Base-by-base conservation (phyloP, 2,888 invertebrate species). In the Lithophane leautieri region DNA sequence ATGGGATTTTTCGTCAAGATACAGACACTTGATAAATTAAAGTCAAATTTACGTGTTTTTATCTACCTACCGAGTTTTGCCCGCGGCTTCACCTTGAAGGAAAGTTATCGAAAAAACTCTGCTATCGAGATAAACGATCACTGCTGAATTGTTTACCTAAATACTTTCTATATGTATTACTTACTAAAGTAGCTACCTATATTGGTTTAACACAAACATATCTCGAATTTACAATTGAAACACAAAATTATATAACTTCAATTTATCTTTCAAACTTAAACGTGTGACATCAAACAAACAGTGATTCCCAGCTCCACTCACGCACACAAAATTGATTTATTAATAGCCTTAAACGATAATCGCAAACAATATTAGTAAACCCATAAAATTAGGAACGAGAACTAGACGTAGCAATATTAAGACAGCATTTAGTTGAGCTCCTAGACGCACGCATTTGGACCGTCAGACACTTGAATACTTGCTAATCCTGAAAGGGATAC, bases 1-100 rank as follows among this genome's bases (percentile, higher is more conserved):
- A 89, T 87, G 89, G 86, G 86, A 79, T 89, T 87, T 84, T 86
- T 90, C 82, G 73, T 82, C 81, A 78, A 87, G 83, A 86, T 86
- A 86, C 79, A 84, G 82, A 85, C 86, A 81, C 62, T 85, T 82
- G 88, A 87, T 88, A 85, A 85, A 86, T 86, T 84, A 84, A 87
- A 81, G 78, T 85, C 85, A 85, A 83, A 86, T 86, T 86, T 80
- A 81, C 75, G 77, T 81, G 62, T 62, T 78, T 85, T 76, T 79
- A 76, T 73, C 76, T 74, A 63, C 66, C 68, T 61, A 72, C 65
- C 44, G 72, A 69, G 34, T 77, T 70, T 62, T 25, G 81, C 81
- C 81, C 65, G 70, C 65, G 70, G 84, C 56, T 25, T 68, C 56
- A 78, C 78, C 69, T 84, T 69, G 58, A 44, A 47, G 65, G 77